Evolutionary conservation across 2,888 invertebrate species (phyloP), one percentile per base, ranked within the genome.

Genomic region (Torymus aiolomorphi): DNA sequence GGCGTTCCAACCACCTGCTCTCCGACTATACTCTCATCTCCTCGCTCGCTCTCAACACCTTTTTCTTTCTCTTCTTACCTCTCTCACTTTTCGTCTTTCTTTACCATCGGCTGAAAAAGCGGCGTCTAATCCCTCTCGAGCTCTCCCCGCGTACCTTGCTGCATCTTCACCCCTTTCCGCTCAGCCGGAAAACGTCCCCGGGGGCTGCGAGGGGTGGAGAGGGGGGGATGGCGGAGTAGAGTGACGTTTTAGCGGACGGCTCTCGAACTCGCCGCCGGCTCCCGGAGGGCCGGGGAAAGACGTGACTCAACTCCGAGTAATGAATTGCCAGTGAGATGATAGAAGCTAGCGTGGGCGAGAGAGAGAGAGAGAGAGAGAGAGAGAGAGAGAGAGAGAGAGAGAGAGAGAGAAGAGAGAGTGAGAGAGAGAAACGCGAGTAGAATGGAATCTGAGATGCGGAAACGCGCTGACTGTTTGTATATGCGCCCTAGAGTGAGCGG

Each of bases 271-370:
- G 69, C 71, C 4, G 56, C 18, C 49, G 62, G 82, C 71, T 84
- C 82, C 81, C 82, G 74, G 82, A 82, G 84, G 82, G 76, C 79
- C 76, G 66, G 74, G 78, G 81, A 83, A 82, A 86, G 84, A 83
- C 85, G 85, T 85, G 85, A 85, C 85, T 83, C 82, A 82, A 84
- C 84, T 83, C 82, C 76, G 80, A 78, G 78, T 86, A 86, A 87
- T 86, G 87, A 86, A 87, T 87, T 84, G 84, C 84, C 81, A 72
- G 84, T 83, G 83, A 82, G 83, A 82, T 80, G 66, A 62, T 57
- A 24, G 52, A 75, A 65, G 70, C 20, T 8, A 49, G 20, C 18
- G 67, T 3, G 61, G 31, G 69, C 74, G 42, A 61, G 20, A 65
- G 63, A 73, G 49, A 54, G 59, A 71, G 74, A 74, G 77, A 69